Evolutionary conservation across 2,888 invertebrate species (phyloP).

Genomic region (Diloba caeruleocephala): DNA sequence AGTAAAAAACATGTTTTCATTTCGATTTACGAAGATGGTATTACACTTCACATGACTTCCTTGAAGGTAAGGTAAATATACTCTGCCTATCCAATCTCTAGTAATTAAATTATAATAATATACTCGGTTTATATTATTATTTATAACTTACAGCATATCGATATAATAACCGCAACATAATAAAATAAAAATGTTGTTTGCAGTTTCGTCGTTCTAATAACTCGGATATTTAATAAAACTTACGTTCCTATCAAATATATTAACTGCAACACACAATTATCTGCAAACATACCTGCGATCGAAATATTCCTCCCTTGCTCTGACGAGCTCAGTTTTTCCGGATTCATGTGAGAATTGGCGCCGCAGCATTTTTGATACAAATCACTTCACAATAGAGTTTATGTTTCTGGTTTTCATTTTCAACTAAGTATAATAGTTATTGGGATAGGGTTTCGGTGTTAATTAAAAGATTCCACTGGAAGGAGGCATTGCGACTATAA

Average conservation of each 20-base stretch:
- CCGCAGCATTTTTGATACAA: slow-evolving; percentile 69
- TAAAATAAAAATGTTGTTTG: background rate
- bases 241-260: background rate
- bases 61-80: too few species aligned
- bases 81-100: too few species aligned
- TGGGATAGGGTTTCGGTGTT: slow-evolving; percentile 20
- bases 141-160: slow-evolving; percentile 4
- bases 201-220: slow-evolving; percentile 9
- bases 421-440: slow-evolving; percentile 8
- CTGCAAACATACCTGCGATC: slow-evolving; percentile 73
- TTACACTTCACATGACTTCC: too few species aligned
- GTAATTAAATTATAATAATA: too few species aligned
- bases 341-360: slow-evolving; percentile 85
- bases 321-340: slow-evolving; percentile 77
- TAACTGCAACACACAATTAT: slow-evolving; percentile 2
- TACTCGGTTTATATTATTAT: too few species aligned
- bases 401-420: slow-evolving; percentile 18
- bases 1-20: too few species aligned
- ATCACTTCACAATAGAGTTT: slow-evolving; percentile 35
- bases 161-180: slow-evolving; percentile 2
- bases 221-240: background rate
- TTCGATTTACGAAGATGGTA: too few species aligned
- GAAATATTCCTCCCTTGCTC: slow-evolving; percentile 78
- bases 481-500: slow-evolving; percentile 18
- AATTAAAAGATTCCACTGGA: slow-evolving; percentile 33